These are phyloP conservation scores for Chromis chromis DNA, from an alignment of 2,797 vertebrate species.

Conservation along the genomic window DNA sequence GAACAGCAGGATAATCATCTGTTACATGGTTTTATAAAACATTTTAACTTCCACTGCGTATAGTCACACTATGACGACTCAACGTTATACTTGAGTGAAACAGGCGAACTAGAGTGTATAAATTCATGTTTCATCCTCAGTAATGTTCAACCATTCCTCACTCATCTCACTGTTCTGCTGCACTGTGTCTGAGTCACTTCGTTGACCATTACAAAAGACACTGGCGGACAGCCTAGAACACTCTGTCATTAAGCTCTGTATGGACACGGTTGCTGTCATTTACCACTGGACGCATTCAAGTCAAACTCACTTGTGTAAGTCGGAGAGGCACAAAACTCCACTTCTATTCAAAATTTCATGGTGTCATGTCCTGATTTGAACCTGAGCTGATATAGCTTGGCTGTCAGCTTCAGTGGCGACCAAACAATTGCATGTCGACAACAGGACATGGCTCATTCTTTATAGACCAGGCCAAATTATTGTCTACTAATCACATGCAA, in stretches of 20 bases:
- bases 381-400: background rate
- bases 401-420: conserved; percentile 23
- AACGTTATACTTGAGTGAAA: conserved; percentile 10
- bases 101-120: conserved; percentile 10
- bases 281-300: conserved; percentile 17
- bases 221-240: conserved; percentile 31
- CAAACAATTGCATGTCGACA: conserved; percentile 54
- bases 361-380: conserved; percentile 31
- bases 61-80: conserved; percentile 21
- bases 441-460: conserved; percentile 59
- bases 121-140: conserved; percentile 30
- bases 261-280: conserved; percentile 23
- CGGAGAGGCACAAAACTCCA: conserved; percentile 3
- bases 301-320: background rate
- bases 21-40: conserved; percentile 22
- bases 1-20: conserved; percentile 17
- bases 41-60: background rate
- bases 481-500: conserved; percentile 32
- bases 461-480: conserved; percentile 39
- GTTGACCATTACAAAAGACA: conserved; percentile 60
- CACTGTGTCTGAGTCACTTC: conserved; percentile 31
- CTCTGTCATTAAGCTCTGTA: conserved; percentile 24
- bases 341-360: conserved; percentile 3
- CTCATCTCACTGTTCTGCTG: conserved; percentile 37
- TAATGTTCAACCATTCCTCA: conserved; percentile 61